Evolutionary conservation across 2,113 vertebrate species (phyloP).

Genomic region (Platanista minor): DNA sequence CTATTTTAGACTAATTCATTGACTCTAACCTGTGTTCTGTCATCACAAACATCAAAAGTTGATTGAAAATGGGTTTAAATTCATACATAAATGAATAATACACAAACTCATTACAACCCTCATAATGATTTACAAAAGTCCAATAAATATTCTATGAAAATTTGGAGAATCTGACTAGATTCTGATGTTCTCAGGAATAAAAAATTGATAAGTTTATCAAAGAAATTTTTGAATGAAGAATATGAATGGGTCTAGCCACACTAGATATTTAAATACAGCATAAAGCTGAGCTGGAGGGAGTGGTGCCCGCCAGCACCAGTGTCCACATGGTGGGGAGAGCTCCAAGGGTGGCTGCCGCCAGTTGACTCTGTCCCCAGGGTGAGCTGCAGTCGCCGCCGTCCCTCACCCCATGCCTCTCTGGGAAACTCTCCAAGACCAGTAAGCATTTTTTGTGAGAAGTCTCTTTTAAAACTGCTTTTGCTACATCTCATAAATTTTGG

Average conservation of each 20-base stretch:
- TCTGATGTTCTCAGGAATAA: neutral
- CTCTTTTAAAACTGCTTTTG: neutral
- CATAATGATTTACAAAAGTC: slow-evolving; percentile 19
- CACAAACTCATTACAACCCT: neutral
- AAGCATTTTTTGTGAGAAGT: neutral
- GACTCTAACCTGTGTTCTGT: neutral
- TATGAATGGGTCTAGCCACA: neutral
- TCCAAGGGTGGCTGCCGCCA: neutral
- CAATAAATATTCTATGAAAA: slow-evolving; percentile 3
- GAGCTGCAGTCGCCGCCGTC: neutral
- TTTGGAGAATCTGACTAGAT: slow-evolving; percentile 12
- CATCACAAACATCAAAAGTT: neutral
- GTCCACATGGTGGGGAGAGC: neutral
- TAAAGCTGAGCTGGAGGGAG: neutral
- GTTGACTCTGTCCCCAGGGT: neutral
- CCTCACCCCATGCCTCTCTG: neutral
- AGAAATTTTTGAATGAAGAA: slow-evolving; percentile 8
- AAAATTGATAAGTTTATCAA: neutral
- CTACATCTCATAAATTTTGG: neutral
- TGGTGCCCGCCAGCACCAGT: neutral
- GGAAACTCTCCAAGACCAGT: neutral
- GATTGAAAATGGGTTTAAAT: neutral
- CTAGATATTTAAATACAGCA: neutral
- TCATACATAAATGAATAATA: neutral
- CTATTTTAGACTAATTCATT: neutral